These are phyloP conservation scores for Semnornis frantzii DNA, from an alignment of 2,113 vertebrate species.

Conservation along the genomic window DNA sequence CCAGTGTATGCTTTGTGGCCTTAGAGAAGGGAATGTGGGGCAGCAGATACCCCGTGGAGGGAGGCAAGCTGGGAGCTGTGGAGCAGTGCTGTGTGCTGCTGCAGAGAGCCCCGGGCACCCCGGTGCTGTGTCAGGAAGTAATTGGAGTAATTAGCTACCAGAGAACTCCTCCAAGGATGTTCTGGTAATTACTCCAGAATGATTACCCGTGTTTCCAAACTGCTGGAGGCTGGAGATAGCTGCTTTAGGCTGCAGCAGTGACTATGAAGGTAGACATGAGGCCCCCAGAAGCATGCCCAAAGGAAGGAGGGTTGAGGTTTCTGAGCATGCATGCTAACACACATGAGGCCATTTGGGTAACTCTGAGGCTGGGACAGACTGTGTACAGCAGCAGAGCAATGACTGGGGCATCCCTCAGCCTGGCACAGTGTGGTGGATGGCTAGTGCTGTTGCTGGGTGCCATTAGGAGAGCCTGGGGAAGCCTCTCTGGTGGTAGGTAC, in stretches of 20 bases:
- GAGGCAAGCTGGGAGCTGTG: rapidly evolving
- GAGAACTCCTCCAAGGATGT: neutral
- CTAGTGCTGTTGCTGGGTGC: neutral
- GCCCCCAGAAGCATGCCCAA: neutral
- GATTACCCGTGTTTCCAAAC: neutral
- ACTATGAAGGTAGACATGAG: neutral
- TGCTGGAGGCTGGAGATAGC: constrained; percentile 13
- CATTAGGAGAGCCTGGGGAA: neutral
- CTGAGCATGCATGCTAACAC: neutral
- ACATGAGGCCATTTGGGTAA: neutral
- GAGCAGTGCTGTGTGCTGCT: neutral
- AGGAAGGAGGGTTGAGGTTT: neutral
- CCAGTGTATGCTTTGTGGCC: neutral
- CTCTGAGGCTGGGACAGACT: neutral
- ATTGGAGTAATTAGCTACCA: constrained; percentile 62
- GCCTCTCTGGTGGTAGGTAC: neutral
- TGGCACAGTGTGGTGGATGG: neutral
- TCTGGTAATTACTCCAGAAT: constrained; percentile 52
- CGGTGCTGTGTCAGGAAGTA: constrained; percentile 15
- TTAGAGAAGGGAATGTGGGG: neutral
- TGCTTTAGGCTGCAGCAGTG: neutral
- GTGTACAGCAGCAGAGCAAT: neutral
- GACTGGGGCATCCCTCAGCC: neutral
- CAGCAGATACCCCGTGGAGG: neutral
- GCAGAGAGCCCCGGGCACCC: neutral